Base-by-base conservation (phyloP, 2,888 invertebrate genomes). In the Lepidocyrtoides sp. region DNA sequence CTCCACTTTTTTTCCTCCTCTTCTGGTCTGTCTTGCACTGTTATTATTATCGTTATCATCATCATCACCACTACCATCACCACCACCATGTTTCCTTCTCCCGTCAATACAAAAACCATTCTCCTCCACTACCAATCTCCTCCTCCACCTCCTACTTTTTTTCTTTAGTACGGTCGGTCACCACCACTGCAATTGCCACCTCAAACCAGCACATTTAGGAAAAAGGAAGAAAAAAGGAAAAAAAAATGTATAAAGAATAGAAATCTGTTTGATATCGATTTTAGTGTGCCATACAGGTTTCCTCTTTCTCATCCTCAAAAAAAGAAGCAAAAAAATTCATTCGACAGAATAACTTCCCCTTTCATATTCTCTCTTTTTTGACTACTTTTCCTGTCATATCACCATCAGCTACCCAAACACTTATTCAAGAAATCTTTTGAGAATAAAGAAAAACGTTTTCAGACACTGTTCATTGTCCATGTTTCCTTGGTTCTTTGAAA, bases 191-290 rank as follows among this genome's bases (percentile, higher is more conserved):
- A 48, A 77, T 69, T 82, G 66, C 84, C 69, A 90, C 72, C 92
- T 87, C 17, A 8, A 32, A 48, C 12, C 14, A 54, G 51, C 51
- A 63, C 32, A n/a, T 66, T 83, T 79, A 36, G 7, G 63, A 29
- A 29, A 14, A 84, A 17, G 63, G 32, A 26, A 85, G 51, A 48
- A 83, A 79, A 72, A 84, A 72, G 69, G 10, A 41, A 23, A 23
- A 60, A 60, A 57, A 23, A 60, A n/a, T 54, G 36, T 36, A 36
- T 36, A 36, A 36, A 44, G 82, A 87, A 44, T 23, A 32, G 63
- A 92, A 93, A 93, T 93, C 92, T 91, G 93, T 86, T 93, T 77
- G 82, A 92, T 89, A 93, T 93, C 92, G 93, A 93, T 93, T 93
- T 93, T 92, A 91, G 85, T 92, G 82, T 79, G 17, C 10, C 89